Base-by-base conservation (phyloP, 1,140 invertebrate species). In the Megathymus violae region DNA sequence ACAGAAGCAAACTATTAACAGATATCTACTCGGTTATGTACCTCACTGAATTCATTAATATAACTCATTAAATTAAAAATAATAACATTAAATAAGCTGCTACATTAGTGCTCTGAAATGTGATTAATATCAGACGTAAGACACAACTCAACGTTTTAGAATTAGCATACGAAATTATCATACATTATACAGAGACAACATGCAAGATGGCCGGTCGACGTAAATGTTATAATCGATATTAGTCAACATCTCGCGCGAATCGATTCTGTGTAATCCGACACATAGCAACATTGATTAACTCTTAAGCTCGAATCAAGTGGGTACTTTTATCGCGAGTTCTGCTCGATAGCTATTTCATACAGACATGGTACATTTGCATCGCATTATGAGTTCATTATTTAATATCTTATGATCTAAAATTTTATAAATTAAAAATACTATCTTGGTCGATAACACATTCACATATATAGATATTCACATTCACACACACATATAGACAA, bases 191-290 rank as follows among this genome's bases (percentile, higher is more conserved):
- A 69, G 67, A 75, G 67, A 78, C 67, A 67, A 56, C 51, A 66
- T 67, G 64, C 69, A 72, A 69, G 71, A 74, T 69, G 67, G 54
- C 34, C 59, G 62, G 56, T 65, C 47, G 64, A 66, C 67, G 70
- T 78, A 76, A 78, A 80, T 80, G 69, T 77, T 77, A 74, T 80
- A 76, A 85, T 82, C 78, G 78, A 76, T 82, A 79, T 82, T 82
- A 80, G 71, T 78, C 69, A 59, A 78, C 66, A 70, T 74, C 64
- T 69, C 58, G 64, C 50, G 48, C 10, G 75, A 73, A 75, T 79
- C 76, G 77, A 71, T 79, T 82, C 74, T 71, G 50, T 54, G 76
- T 82, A 82, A 78, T 75, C 69, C 65, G 52, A 76, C 69, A 70
- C 69, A 76, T 65, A 71, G 67, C 65, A 74, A 71, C 68, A 72